Evolutionary conservation across 2,113 vertebrate species (phyloP).

Genomic region (Rhynchomys soricoides): DNA sequence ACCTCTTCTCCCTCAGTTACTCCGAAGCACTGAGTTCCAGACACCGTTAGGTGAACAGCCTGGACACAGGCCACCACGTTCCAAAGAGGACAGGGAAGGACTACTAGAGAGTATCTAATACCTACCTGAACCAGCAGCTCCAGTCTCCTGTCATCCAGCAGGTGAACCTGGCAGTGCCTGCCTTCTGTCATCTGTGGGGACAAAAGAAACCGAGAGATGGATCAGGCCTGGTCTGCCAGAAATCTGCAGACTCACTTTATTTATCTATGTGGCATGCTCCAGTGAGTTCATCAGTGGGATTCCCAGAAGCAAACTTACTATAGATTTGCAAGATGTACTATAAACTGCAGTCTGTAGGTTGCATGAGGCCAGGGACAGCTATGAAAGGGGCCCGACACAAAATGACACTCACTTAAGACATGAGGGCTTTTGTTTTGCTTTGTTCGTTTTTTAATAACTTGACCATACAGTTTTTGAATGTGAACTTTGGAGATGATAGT

Average conservation of each 20-base stretch:
- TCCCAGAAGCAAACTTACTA: neutral
- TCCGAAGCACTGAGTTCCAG: neutral
- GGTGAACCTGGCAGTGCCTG: slow-evolving; percentile 94
- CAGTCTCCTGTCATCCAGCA: slow-evolving; percentile 95
- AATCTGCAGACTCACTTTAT: rapidly evolving
- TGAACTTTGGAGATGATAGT: neutral
- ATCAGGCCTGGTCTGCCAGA: neutral
- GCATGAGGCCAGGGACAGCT: neutral
- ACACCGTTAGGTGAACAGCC: neutral
- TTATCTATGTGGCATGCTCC: neutral
- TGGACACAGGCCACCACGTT: neutral
- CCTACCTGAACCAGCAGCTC: slow-evolving; percentile 98
- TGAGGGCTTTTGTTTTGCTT: neutral
- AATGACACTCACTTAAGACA: neutral
- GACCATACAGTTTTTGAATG: neutral
- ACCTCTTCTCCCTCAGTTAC: too few species aligned
- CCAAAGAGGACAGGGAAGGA: neutral
- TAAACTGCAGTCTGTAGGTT: neutral
- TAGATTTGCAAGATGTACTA: rapidly evolving
- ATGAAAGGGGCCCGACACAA: neutral
- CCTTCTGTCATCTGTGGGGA: slow-evolving; percentile 96
- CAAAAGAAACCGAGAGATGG: slow-evolving; percentile 30
- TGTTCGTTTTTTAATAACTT: neutral
- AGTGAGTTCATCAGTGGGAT: neutral
- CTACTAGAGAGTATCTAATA: rapidly evolving